A percentile compares a stretch with the other conserved stretches of the same genome.
phyloP scores from a whole-genome alignment of 2,113 vertebrate genomes.

The Cyanistes caeruleus region DNA sequence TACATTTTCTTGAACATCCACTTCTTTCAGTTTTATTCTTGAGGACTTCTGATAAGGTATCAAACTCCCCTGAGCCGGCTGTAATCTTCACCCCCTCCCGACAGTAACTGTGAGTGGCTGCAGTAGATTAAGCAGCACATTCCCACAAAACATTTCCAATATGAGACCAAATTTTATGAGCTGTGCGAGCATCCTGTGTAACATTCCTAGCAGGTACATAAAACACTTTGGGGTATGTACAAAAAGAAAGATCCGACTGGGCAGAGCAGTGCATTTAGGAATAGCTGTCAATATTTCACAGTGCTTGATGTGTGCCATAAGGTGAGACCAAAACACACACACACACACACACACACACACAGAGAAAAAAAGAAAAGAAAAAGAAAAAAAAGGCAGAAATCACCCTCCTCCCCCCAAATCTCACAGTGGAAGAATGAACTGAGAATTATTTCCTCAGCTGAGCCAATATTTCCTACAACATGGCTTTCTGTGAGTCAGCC shows the following conservation, averaged over 20 bases:
- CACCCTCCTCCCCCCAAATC: not conserved
- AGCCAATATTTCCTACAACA: slow-evolving; percentile 61
- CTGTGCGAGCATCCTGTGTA: slow-evolving; percentile 37
- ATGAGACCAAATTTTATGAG: slow-evolving; percentile 40
- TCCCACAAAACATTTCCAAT: slow-evolving; percentile 43
- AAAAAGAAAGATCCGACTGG: not conserved
- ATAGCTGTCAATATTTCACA: not conserved
- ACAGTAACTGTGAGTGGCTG: not conserved
- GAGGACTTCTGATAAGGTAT: not conserved
- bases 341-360: not conserved
- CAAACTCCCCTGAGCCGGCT: not conserved
- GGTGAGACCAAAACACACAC: not conserved
- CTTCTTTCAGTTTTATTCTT: slow-evolving; percentile 24
- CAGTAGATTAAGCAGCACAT: slow-evolving; percentile 50
- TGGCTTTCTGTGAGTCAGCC: slow-evolving; percentile 59
- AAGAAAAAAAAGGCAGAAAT: not conserved
- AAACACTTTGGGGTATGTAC: not conserved
- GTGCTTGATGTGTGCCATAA: not conserved
- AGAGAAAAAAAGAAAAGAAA: not conserved
- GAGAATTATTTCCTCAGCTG: slow-evolving; percentile 59
- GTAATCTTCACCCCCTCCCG: not conserved
- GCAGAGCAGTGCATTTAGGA: not conserved
- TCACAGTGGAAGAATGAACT: slow-evolving; percentile 13
- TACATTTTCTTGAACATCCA: not conserved
- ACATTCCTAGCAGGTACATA: slow-evolving; percentile 49